phyloP scores from a whole-genome alignment of 2,888 invertebrate genomes.

The Plusia festucae region DNA sequence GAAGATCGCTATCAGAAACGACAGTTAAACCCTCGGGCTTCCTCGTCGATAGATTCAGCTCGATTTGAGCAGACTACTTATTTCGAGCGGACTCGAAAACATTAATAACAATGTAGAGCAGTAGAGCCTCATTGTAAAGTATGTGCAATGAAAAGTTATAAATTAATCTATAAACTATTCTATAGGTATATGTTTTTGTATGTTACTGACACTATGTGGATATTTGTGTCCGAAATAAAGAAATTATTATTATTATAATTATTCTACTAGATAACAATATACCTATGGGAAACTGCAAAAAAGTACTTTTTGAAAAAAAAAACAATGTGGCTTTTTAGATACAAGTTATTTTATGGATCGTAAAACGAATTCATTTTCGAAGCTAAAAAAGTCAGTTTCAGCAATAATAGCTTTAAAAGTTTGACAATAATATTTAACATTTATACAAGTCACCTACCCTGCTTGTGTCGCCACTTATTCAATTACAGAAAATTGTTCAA shows the following conservation, averaged over 20 bases:
- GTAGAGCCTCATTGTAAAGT: too few species aligned
- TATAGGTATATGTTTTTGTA: too few species aligned
- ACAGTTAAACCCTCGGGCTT: slow-evolving; percentile 23
- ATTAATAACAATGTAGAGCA: neutral
- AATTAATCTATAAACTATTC: too few species aligned
- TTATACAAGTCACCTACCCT: too few species aligned
- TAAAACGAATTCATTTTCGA: neutral
- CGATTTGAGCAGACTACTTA: neutral
- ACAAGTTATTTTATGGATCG: neutral
- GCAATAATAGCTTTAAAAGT: too few species aligned
- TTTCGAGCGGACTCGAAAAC: neutral
- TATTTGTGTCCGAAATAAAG: too few species aligned
- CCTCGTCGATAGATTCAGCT: slow-evolving; percentile 12
- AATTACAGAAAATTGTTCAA: slow-evolving; percentile 31
- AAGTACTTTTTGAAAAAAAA: too few species aligned
- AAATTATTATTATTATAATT: too few species aligned
- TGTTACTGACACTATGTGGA: too few species aligned
- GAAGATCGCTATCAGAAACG: slow-evolving; percentile 37
- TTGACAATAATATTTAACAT: slow-evolving; percentile 1
- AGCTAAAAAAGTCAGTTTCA: neutral
- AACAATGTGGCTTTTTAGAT: neutral
- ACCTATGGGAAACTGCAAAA: too few species aligned
- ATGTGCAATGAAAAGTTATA: too few species aligned
- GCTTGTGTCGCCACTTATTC: slow-evolving; percentile 3
- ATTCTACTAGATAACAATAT: too few species aligned